phyloP scores from a whole-genome alignment of 2,113 vertebrate species.

The Sorex fumeus region DNA sequence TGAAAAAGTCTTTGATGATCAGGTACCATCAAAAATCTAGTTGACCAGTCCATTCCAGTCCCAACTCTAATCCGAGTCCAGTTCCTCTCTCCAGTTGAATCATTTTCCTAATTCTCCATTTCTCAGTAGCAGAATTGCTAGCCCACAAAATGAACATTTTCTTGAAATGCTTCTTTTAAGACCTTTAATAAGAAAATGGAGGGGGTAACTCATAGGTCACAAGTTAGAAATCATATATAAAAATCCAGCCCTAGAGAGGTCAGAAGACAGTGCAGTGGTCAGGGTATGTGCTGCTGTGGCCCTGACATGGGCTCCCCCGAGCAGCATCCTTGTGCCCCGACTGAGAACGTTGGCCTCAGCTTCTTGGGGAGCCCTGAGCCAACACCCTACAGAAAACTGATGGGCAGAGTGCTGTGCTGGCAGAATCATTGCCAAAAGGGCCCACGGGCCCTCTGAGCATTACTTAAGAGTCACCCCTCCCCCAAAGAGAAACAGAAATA shows the following conservation, averaged over 20 bases:
- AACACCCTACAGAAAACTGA: too few species aligned
- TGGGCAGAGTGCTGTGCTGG: too few species aligned
- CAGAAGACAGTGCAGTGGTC: too few species aligned
- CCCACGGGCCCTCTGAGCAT: too few species aligned
- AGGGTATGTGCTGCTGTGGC: too few species aligned
- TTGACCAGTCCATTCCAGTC: background rate
- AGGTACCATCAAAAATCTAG: background rate
- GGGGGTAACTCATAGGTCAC: background rate
- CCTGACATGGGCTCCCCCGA: too few species aligned
- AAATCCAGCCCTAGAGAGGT: background rate
- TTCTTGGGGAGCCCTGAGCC: too few species aligned
- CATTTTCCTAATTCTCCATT: background rate
- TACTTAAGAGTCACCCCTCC: too few species aligned
- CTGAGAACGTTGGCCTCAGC: too few species aligned
- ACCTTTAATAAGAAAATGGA: conserved; percentile 44
- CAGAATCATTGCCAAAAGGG: too few species aligned
- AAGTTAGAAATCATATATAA: conserved; percentile 44
- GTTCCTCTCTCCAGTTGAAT: background rate
- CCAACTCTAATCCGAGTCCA: background rate
- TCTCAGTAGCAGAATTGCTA: conserved; percentile 3
- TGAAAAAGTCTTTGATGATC: conserved; percentile 1
- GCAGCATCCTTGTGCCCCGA: too few species aligned
- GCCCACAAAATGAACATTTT: conserved; percentile 24
- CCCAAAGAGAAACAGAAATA: too few species aligned
- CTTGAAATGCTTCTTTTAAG: conserved; percentile 48